Evolutionary conservation across 2,888 invertebrate species (phyloP).

Genomic region (Microctonus aethiopoides): DNA sequence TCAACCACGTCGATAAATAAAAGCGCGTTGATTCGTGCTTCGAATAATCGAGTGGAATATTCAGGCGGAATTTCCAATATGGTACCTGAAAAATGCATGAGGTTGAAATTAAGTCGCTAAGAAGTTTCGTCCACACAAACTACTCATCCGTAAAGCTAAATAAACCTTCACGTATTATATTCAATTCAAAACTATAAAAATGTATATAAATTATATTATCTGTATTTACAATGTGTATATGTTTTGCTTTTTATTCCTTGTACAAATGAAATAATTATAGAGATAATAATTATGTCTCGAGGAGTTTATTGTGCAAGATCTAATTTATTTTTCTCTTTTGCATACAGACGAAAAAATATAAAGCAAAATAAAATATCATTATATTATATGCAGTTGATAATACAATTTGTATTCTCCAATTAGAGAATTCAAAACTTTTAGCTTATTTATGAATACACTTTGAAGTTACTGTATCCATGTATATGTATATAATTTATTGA

Average conservation of each 20-base stretch:
- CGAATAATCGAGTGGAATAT: constrained; percentile 51
- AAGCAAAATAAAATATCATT: constrained; percentile 35
- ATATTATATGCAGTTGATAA: constrained; percentile 42
- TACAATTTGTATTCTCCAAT: constrained; percentile 45
- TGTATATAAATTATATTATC: no score
- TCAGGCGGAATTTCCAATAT: constrained; percentile 43
- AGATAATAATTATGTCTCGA: constrained; percentile 30
- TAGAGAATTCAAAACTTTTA: constrained; percentile 28
- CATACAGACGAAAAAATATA: no score
- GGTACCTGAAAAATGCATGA: constrained; percentile 45
- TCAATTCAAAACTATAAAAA: neutral
- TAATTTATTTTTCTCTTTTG: constrained; percentile 21
- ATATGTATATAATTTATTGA: neutral
- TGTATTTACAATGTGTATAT: neutral
- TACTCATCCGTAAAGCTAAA: neutral
- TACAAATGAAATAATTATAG: constrained; percentile 19
- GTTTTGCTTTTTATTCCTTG: neutral
- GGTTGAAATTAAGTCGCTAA: constrained; percentile 42
- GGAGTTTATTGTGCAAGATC: constrained; percentile 14
- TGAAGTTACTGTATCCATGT: neutral
- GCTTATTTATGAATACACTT: neutral
- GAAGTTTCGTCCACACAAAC: constrained; percentile 29
- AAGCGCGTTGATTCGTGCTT: constrained; percentile 47
- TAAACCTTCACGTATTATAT: neutral
- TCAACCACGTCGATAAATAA: constrained; percentile 43